Evolutionary conservation across 2,888 invertebrate genomes (phyloP).

Genomic region (Dendrolimus pini): DNA sequence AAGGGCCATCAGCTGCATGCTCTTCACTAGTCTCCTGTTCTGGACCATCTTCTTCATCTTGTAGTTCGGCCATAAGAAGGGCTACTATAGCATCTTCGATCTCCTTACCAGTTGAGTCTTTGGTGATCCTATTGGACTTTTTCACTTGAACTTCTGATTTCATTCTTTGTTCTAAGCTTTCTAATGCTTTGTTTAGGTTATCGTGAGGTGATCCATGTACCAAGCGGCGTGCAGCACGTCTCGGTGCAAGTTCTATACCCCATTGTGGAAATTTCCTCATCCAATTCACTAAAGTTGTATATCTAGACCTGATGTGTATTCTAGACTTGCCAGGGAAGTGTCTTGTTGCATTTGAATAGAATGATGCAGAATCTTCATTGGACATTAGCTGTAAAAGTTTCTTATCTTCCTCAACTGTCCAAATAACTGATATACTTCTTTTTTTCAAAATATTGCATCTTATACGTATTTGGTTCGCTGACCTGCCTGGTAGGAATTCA

Average conservation of each 20-base stretch:
- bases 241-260: slow-evolving; percentile 47
- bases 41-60: slow-evolving; percentile 13
- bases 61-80: slow-evolving; percentile 32
- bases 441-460: slow-evolving; percentile 74
- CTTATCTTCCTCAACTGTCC: slow-evolving; percentile 79
- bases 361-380: slow-evolving; percentile 48
- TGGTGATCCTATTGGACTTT: slow-evolving; percentile 28
- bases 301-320: slow-evolving; percentile 78
- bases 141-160: slow-evolving; percentile 33
- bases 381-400: slow-evolving; percentile 74
- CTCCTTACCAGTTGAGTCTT: slow-evolving; percentile 31
- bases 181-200: slow-evolving; percentile 47
- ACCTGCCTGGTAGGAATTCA: slow-evolving; percentile 78
- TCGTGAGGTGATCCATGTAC: slow-evolving; percentile 35
- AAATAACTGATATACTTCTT: slow-evolving; percentile 59
- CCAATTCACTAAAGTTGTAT: slow-evolving; percentile 69
- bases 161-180: slow-evolving; percentile 48
- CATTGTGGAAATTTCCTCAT: slow-evolving; percentile 60
- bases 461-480: slow-evolving; percentile 76
- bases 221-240: slow-evolving; percentile 45
- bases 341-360: slow-evolving; percentile 62
- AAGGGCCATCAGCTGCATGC: slow-evolving; percentile 7
- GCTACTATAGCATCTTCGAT: slow-evolving; percentile 50
- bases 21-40: slow-evolving; percentile 9
- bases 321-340: slow-evolving; percentile 74